Conservation (phyloP, 2,888 invertebrate genomes). For the Epinotia bilunana region DNA sequence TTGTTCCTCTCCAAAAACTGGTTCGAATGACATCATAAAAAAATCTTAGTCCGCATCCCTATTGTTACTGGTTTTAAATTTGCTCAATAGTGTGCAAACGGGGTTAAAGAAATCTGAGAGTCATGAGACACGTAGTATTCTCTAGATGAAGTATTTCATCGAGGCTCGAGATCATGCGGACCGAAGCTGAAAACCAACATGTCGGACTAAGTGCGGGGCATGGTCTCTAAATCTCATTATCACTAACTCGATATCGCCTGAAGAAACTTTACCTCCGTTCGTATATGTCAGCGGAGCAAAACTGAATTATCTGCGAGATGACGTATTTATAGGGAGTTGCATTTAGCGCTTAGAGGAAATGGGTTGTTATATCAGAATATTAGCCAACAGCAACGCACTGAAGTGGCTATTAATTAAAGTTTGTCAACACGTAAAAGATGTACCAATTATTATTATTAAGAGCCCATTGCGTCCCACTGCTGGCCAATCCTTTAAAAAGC, state of each 20-base stretch:
- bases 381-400: not conserved
- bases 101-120: too few species aligned
- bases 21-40: too few species aligned
- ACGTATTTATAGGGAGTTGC: conserved; percentile 25
- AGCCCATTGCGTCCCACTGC: too few species aligned
- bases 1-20: too few species aligned
- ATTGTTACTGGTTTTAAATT: too few species aligned
- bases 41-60: too few species aligned
- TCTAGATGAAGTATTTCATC: not conserved
- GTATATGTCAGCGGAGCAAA: conserved; percentile 21
- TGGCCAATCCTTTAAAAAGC: too few species aligned
- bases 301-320: conserved; percentile 34
- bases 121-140: not conserved
- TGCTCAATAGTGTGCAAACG: too few species aligned
- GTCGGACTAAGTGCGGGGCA: conserved; percentile 26
- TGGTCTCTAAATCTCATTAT: conserved; percentile 26
- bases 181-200: conserved; percentile 10
- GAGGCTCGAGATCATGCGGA: not conserved
- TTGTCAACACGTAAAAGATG: not conserved
- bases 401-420: not conserved
- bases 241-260: conserved; percentile 32
- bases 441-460: too few species aligned
- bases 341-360: conserved; percentile 12
- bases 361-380: conserved; percentile 13
- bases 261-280: conserved; percentile 33